Evolutionary conservation across 2,888 invertebrate genomes (phyloP), one percentile per base, ranked within the genome.

Genomic region (Xestia c-nigrum): DNA sequence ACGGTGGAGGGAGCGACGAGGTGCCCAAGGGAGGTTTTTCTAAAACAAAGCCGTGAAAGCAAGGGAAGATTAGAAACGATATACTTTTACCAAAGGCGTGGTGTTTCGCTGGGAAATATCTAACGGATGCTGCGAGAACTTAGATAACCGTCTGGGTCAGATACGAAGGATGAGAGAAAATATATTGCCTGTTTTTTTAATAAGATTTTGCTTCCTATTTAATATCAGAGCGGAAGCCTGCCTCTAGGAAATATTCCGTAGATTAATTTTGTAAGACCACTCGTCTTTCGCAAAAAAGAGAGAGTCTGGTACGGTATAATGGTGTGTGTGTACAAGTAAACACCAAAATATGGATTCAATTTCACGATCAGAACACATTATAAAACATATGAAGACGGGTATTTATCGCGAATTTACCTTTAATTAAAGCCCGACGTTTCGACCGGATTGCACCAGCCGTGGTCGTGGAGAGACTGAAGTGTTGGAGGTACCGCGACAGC

Each of bases 21-120:
- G 82, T 86, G 83, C 94, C 92, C 94, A 78, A 87, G 94, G 93
- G 94, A 94, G 89, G 86, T 92, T 93, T 78, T 93, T 92, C 91
- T 92, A 92, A 94, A 94, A 95, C 94, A 95, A 95, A 94, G 92
- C 93, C 91, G 91, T 91, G 91, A 93, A 93, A 94, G 90, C 89
- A 90, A 88, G 91, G 91, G 90, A 90, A 95, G 93, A 94, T 95
- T 94, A 94, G 93, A 92, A 92, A 89, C 89, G 92, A 92, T 93
- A 92, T 91, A 92, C 91, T 91, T 91, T 92, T 93, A 93, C 91
- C 89, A 91, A 89, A 91, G 90, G 88, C 90, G 89, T 85, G 88
- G 89, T 87, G 88, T 85, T 77, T 86, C 85, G 88, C 89, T 89
- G 80, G 88, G 91, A 83, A 92, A 92, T 92, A 90, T 93, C 92